phyloP scores from a whole-genome alignment of 2,888 invertebrate genomes.

The Limnephilus rhombicus region DNA sequence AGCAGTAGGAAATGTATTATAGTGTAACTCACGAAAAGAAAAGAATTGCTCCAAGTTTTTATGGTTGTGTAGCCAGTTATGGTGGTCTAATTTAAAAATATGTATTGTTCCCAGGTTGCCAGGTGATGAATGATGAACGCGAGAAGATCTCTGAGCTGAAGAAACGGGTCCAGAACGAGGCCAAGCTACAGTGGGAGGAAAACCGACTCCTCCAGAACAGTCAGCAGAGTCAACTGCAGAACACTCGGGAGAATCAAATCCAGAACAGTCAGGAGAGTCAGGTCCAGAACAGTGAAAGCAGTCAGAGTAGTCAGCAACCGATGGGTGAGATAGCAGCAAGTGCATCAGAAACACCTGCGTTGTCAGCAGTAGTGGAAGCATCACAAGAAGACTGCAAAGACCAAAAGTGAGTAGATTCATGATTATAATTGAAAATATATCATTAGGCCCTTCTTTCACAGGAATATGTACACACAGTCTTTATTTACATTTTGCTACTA shows the following conservation, averaged over 20 bases:
- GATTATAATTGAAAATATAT: neutral
- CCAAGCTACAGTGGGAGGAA: conserved; percentile 91
- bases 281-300: no score
- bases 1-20: no score
- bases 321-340: neutral
- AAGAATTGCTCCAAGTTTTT: neutral
- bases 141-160: conserved; percentile 92
- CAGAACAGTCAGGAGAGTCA: neutral
- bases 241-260: neutral
- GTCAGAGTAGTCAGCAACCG: neutral
- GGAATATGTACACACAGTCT: no score
- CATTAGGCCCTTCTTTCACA: no score
- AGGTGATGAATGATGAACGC: conserved; percentile 94
- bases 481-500: no score
- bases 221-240: neutral
- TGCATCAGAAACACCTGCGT: neutral
- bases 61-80: neutral
- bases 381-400: neutral
- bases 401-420: neutral
- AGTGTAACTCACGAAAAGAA: neutral
- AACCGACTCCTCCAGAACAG: conserved; percentile 68
- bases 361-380: neutral
- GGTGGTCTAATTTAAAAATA: neutral
- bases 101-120: conserved; percentile 81
- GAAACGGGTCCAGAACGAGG: conserved; percentile 92